Percentiles rank a stretch among this genome's conserved stretches.
These are phyloP conservation scores for Anneissia japonica DNA, from an alignment of 35 echinoderm and acorn worm genomes.

Conservation along the genomic window DNA sequence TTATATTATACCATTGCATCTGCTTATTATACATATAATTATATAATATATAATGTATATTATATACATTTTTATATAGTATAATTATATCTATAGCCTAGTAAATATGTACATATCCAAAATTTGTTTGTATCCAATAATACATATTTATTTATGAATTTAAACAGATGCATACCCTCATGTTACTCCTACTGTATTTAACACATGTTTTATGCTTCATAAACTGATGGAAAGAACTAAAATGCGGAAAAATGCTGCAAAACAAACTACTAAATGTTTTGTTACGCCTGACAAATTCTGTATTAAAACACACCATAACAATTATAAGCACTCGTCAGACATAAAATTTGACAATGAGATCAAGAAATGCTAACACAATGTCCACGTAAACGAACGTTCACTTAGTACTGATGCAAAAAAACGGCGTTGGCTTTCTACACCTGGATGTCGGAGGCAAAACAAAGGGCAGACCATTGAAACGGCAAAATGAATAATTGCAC, in stretches of 20 bases:
- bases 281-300: background rate
- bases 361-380: background rate
- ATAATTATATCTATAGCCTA: no score
- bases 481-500: background rate
- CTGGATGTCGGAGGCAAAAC: background rate
- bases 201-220: background rate
- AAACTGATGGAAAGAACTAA: background rate
- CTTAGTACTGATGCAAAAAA: background rate
- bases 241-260: background rate
- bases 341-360: background rate
- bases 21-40: no score
- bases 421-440: background rate
- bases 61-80: no score
- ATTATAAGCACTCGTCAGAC: background rate
- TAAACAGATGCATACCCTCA: background rate
- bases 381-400: background rate
- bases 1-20: no score
- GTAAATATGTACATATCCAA: no score
- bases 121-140: no score
- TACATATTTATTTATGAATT: background rate
- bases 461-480: background rate
- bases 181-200: background rate
- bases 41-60: no score
- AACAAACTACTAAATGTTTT: background rate
- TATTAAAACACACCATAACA: background rate